Base-by-base conservation (phyloP, 2,113 vertebrate genomes). In the Cyanoderma ruficeps region DNA sequence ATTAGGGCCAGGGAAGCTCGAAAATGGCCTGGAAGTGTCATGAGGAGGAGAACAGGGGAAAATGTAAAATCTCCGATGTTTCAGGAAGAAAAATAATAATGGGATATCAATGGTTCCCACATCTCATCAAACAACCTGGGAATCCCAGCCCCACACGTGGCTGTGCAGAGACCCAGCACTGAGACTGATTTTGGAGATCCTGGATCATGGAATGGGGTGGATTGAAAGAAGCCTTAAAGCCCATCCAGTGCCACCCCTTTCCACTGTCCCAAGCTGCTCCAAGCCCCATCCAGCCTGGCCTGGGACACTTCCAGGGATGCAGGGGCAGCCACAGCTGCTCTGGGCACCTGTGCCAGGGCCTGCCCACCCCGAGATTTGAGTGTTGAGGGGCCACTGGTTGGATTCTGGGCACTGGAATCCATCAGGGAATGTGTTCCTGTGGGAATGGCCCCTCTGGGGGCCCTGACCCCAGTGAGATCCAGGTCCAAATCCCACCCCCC, bases 191-290 rank as follows among this genome's bases (percentile, higher is more conserved):
- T 59, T 25, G 33, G 39, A 59, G 28, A 44, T 27, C 22, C 10
- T 18, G 63, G 46, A 33, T 12, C 39, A 10, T 44, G 37, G 47
- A 41, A 20, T 41, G 16, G 9, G 3, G 63, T 55, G n/a, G 9
- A 16, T 30, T 3, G 19, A n/a, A 6, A 55, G 15, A 2, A 13
- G 0, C 10, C 8, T n/a, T 3, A 63, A 52, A 47, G 1, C 6
- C 10, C 47, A 2, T 0, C 56, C 70, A 47, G 31, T 39, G 6
- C 11, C 53, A 37, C 7, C 33, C 63, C 27, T 37, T 55, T 0
- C 56, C 65, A 30, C 53, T 37, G 4, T 33, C 22, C 72, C 72
- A 60, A 31, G 44, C 0, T 52, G 44, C 25, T 67, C 71, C 70
- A 0, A 75, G 50, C 30, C 60, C 52, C 4, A 2, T 59, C 53